phyloP scores from a whole-genome alignment of 2,113 vertebrate species.

The Protomyctophum bolini region DNA sequence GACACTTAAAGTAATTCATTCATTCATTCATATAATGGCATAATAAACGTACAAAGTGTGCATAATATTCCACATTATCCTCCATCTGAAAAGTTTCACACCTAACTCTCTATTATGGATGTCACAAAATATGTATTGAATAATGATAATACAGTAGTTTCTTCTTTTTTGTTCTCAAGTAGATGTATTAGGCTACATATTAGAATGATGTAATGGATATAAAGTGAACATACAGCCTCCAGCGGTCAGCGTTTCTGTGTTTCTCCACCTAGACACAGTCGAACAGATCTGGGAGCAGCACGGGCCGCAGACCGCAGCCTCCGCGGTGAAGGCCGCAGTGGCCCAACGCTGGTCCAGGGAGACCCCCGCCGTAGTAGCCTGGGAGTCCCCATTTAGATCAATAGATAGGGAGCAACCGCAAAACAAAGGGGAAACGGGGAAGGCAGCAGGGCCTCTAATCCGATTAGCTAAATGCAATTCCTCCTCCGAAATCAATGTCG shows the following conservation, averaged over 20 bases:
- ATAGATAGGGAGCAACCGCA: constrained; percentile 72
- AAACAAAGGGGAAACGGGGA: constrained; percentile 75
- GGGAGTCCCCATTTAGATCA: constrained; percentile 71
- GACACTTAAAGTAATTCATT: too few species aligned
- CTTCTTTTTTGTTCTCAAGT: too few species aligned
- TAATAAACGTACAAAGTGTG: too few species aligned
- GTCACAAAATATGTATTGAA: too few species aligned
- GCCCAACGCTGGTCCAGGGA: constrained; percentile 35
- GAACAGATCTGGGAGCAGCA: constrained; percentile 32
- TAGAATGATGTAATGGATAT: too few species aligned
- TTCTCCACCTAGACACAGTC: neutral
- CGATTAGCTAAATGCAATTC: constrained; percentile 79
- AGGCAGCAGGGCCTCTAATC: constrained; percentile 68
- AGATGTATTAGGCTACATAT: too few species aligned
- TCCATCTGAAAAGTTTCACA: too few species aligned
- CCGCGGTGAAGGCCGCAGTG: constrained; percentile 20
- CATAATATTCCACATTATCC: too few species aligned
- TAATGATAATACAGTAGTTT: too few species aligned
- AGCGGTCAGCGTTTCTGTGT: neutral
- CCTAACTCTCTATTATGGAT: too few species aligned
- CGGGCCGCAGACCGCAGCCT: constrained; percentile 14
- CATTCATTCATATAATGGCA: too few species aligned
- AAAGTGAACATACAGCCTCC: neutral
- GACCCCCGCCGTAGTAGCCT: constrained; percentile 49
- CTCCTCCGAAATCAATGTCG: constrained; percentile 77